Conservation (phyloP, 2,113 vertebrate genomes). For the Rutilus rutilus region DNA sequence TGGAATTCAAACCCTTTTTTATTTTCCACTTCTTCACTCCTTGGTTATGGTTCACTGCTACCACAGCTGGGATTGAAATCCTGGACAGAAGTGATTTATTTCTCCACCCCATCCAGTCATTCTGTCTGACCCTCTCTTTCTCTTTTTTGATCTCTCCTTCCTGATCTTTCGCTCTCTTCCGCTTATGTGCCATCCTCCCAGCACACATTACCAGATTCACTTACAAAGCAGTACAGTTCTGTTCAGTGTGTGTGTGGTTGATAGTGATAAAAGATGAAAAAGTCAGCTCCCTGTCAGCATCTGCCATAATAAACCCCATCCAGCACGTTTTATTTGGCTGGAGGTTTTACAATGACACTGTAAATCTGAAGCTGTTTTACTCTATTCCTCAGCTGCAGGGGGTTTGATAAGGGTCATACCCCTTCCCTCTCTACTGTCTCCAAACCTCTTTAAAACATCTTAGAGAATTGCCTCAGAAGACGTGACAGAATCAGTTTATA, state of each 20-base stretch:
- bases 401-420: conserved; percentile 8
- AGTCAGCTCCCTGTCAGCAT: conserved; percentile 26
- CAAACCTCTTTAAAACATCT: conserved; percentile 43
- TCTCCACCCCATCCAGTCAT: conserved; percentile 43
- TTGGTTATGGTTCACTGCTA: conserved; percentile 43
- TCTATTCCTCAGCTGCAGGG: not conserved
- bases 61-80: conserved; percentile 32
- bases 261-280: not conserved
- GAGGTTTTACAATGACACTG: conserved; percentile 32
- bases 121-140: conserved; percentile 22
- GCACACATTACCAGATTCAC: not conserved
- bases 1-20: not conserved
- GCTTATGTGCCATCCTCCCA: not conserved
- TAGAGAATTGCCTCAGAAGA: conserved; percentile 24
- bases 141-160: conserved; percentile 20
- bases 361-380: conserved; percentile 12
- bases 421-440: conserved; percentile 27
- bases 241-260: conserved; percentile 3
- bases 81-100: conserved; percentile 62
- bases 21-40: conserved; percentile 5
- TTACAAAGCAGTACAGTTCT: not conserved
- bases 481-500: conserved; percentile 26
- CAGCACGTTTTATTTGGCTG: conserved; percentile 24
- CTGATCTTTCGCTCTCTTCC: conserved; percentile 9
- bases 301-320: conserved; percentile 17